Percentiles rank a stretch among this genome's conserved stretches.
These are phyloP conservation scores for Odontothrips loti DNA, from an alignment of 2,888 invertebrate species.

Conservation along the genomic window DNA sequence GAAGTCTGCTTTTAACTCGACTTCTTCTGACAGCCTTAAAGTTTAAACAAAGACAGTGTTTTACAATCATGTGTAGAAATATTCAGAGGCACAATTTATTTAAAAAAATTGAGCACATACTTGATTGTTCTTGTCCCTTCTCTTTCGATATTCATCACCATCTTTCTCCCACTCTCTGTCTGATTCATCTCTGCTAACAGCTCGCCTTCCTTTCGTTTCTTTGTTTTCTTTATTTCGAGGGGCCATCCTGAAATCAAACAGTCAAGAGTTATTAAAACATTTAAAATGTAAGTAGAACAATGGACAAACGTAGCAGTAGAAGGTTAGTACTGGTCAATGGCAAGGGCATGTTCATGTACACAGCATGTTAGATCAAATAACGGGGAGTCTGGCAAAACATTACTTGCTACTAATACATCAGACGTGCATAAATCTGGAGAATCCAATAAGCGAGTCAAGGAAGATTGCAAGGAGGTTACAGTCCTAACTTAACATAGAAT, in stretches of 20 bases:
- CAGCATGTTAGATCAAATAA: too few relatives aligned
- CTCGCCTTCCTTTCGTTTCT: neutral
- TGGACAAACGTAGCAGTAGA: neutral
- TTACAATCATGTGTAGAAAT: constrained; percentile 28
- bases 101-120: constrained; percentile 45
- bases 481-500: too few relatives aligned
- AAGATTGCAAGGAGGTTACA: too few relatives aligned
- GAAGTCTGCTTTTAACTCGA: constrained; percentile 69
- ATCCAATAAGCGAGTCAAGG: too few relatives aligned
- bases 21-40: constrained; percentile 76
- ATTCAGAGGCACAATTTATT: constrained; percentile 27
- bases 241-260: neutral
- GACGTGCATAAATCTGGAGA: too few relatives aligned
- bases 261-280: neutral
- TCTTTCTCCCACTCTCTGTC: constrained; percentile 33
- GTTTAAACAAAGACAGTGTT: constrained; percentile 32
- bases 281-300: neutral
- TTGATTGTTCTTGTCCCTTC: constrained; percentile 74
- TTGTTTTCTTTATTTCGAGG: constrained; percentile 6
- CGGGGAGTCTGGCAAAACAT: too few relatives aligned
- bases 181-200: neutral
- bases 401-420: too few relatives aligned
- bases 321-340: too few relatives aligned
- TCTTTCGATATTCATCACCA: constrained; percentile 67
- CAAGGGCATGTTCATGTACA: too few relatives aligned